Evolutionary conservation across 2,888 invertebrate species (phyloP).

Genomic region (Platerodrilus igneus): DNA sequence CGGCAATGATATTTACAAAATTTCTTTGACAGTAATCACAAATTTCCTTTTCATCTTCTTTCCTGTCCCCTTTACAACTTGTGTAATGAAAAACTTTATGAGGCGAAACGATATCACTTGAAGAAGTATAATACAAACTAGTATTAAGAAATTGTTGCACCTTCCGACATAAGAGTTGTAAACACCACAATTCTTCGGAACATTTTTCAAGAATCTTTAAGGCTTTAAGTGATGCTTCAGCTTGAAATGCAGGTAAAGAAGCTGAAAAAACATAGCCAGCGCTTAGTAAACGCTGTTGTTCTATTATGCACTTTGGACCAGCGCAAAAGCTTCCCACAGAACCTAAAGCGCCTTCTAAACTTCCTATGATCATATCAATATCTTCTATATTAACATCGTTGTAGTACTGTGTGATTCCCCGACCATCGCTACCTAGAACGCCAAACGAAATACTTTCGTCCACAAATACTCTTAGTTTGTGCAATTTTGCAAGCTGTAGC

Average conservation of each 20-base stretch:
- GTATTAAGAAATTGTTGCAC: constrained; percentile 34
- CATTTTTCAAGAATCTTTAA: constrained; percentile 64
- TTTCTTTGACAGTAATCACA: constrained; percentile 34
- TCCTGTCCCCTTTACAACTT: constrained; percentile 20
- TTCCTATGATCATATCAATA: constrained; percentile 85
- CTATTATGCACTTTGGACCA: constrained; percentile 87
- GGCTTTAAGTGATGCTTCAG: constrained; percentile 80
- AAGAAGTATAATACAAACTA: constrained; percentile 31
- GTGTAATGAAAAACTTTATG: constrained; percentile 38
- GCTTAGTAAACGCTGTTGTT: constrained; percentile 90
- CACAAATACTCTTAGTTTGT: constrained; percentile 86
- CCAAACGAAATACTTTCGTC: constrained; percentile 89
- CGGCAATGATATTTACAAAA: constrained; percentile 35
- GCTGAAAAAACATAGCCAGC: constrained; percentile 96
- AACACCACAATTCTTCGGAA: constrained; percentile 55
- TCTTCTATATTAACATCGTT: constrained; percentile 57
- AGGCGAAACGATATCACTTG: constrained; percentile 36
- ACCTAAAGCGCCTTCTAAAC: constrained; percentile 82
- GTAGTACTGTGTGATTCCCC: constrained; percentile 86
- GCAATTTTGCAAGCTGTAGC: constrained; percentile 74
- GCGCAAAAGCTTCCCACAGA: constrained; percentile 93
- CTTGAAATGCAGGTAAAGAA: constrained; percentile 87
- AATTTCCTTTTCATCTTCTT: constrained; percentile 27
- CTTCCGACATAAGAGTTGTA: constrained; percentile 42
- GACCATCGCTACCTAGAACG: constrained; percentile 76